Conservation (phyloP, 2,797 vertebrate species). For the Babyrousa celebensis region DNA sequence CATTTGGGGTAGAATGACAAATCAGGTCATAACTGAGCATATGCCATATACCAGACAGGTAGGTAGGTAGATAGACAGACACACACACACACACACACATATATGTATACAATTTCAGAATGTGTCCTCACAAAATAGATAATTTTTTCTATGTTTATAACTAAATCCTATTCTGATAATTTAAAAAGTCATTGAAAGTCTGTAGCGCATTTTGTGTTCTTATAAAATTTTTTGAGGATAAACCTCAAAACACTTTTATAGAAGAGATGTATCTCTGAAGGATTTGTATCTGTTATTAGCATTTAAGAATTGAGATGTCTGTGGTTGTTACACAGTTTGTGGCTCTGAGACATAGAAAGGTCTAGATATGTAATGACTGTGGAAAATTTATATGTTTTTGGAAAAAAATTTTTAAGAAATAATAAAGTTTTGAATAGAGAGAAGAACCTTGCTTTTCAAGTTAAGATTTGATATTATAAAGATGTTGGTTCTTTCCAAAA, state of each 20-base stretch:
- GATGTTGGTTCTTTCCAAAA: not conserved
- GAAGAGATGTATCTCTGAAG: not conserved
- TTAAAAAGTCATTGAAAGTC: not conserved
- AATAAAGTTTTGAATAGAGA: not conserved
- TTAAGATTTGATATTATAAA: not conserved
- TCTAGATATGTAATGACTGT: not conserved
- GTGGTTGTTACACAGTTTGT: not conserved
- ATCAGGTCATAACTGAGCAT: slow-evolving; percentile 11
- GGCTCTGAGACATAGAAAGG: not conserved
- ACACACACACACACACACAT: no score
- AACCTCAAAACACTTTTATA: not conserved
- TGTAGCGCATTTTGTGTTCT: not conserved
- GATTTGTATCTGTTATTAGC: not conserved
- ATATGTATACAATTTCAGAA: not conserved
- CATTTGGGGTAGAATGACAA: not conserved
- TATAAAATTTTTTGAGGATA: not conserved
- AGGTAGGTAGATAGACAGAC: no score
- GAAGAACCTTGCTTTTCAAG: slow-evolving; percentile 4
- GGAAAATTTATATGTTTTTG: not conserved
- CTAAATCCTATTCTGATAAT: not conserved
- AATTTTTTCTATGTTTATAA: not conserved
- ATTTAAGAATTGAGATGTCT: not conserved
- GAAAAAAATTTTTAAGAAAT: not conserved
- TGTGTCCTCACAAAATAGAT: not conserved
- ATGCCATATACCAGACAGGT: not conserved